Base-by-base conservation (phyloP, 2,113 vertebrate genomes). In the Isichthys henryi region DNA sequence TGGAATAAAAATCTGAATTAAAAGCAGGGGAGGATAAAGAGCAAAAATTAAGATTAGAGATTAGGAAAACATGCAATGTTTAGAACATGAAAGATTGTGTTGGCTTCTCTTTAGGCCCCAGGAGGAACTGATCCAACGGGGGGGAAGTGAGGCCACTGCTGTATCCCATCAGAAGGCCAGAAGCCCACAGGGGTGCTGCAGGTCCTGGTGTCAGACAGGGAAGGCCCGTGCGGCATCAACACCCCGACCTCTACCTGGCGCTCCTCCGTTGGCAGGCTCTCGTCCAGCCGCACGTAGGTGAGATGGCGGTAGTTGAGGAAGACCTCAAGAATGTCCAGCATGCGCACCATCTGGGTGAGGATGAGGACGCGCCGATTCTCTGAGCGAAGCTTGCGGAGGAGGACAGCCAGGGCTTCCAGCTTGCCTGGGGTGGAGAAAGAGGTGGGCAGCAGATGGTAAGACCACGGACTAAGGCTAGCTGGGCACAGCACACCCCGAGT, bases 331-430 rank as follows among this genome's bases (percentile, higher is more conserved):
- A 98, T 97, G 92, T 99, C 96, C 39, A 97, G 92, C 97, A 98
- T 97, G 90, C 96, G 96, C 84, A 96, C 88, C 93, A 95, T 96
- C 93, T 97, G 96, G 4, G 97, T 98, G 90, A 97, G 95, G 93
- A 99, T 97, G 91, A 99, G 96, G 48, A 99, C 98, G 0, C 98
- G 96, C 0, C 97, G 97, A 17, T 96, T 97, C 90, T 99, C 98
- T 0, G 96, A 96, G 87, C 95, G 95, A 50, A 98, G 93, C 93
- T 98, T 99, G 91, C 97, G 97, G 48, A 99, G 97, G 80, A 99
- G 93, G 90, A 99, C 94, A 3, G 97, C 97, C 43, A 99, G 94
- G 9, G 98, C 98, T 93, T 99, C 98, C 91, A 99, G 92, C 94
- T 99, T 99, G 86, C 98, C 98, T 99, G 2, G 86, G 27, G 66